Base-by-base conservation (phyloP, 2,797 vertebrate species). In the Hyperoplus immaculatus region DNA sequence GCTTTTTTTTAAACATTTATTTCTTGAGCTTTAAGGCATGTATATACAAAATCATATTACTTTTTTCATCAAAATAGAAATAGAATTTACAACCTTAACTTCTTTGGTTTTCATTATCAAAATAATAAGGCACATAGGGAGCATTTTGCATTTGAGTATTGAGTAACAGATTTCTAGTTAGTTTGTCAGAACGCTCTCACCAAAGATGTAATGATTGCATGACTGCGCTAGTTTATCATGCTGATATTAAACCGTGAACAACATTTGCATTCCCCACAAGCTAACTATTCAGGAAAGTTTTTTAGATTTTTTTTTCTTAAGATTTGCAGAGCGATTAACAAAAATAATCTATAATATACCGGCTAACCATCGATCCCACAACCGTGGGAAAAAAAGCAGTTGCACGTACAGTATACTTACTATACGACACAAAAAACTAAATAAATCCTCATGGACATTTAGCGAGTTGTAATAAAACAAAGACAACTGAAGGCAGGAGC, bases 91-190 rank as follows among this genome's bases (percentile, higher is more conserved):
- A 91, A 75, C 80, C 61, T 70, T 79, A 83, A 89, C 72, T 69
- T 93, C 90, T 93, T 94, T 94, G 92, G 92, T 90, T 90, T 91
- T 76, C 67, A 68, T 89, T 85, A 82, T 85, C 47, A 88, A 89
- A 87, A 87, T 67, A 83, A 89, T 92, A 94, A 94, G 94, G 94
- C 93, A 94, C 93, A 80, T 82, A 62, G 69, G 81, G 77, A 89
- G 67, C 69, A 75, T 81, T 78, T 87, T 82, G 66, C 77, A 49
- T 66, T 84, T 72, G 62, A 76, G 56, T 69, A 68, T 53, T 4
- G 57, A 65, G 68, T 75, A 59, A 49, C 4, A 77, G 51, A 72
- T 77, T 72, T 63, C 6, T 62, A 54, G 74, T 82, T 69, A 75
- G 68, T 75, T 83, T 78, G 55, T 78, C 78, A 74, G 55, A 82